phyloP scores from a whole-genome alignment of 2,888 invertebrate species.

The Carcina quercana region DNA sequence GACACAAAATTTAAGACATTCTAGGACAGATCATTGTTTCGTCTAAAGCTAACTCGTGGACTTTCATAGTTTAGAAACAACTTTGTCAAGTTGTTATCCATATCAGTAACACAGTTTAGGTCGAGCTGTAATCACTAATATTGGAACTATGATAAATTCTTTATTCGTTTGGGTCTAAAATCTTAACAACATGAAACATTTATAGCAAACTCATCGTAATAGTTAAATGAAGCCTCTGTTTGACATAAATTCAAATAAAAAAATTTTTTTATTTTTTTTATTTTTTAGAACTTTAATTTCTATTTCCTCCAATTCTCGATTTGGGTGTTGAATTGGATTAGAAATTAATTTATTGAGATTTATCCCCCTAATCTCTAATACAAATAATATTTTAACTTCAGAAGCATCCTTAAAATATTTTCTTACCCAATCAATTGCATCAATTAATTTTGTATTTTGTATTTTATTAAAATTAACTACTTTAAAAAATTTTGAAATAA shows the following conservation, averaged over 20 bases:
- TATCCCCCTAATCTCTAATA: conserved; percentile 71
- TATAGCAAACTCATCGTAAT: too few relatives aligned
- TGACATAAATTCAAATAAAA: conserved; percentile 62
- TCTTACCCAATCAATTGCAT: conserved; percentile 73
- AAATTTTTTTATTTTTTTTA: conserved; percentile 66
- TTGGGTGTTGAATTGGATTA: conserved; percentile 75
- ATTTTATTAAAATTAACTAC: conserved; percentile 51
- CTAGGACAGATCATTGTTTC: too few relatives aligned
- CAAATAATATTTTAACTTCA: conserved; percentile 59
- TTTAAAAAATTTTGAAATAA: conserved; percentile 41
- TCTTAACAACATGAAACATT: too few relatives aligned
- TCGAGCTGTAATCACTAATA: too few relatives aligned
- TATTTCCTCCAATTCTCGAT: conserved; percentile 50
- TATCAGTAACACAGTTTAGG: too few relatives aligned
- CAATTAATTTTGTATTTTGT: conserved; percentile 67
- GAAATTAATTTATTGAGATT: conserved; percentile 78
- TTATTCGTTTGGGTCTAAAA: too few relatives aligned
- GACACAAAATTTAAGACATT: too few relatives aligned
- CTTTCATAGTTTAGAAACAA: too few relatives aligned
- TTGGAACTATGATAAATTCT: too few relatives aligned
- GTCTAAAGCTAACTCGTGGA: too few relatives aligned
- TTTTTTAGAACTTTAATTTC: conserved; percentile 62
- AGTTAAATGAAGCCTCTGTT: too few relatives aligned
- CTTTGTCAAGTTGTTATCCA: too few relatives aligned
- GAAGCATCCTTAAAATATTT: conserved; percentile 78